These are phyloP conservation scores for Bucorvus abyssinicus DNA, from an alignment of 2,797 vertebrate genomes.

Conservation along the genomic window DNA sequence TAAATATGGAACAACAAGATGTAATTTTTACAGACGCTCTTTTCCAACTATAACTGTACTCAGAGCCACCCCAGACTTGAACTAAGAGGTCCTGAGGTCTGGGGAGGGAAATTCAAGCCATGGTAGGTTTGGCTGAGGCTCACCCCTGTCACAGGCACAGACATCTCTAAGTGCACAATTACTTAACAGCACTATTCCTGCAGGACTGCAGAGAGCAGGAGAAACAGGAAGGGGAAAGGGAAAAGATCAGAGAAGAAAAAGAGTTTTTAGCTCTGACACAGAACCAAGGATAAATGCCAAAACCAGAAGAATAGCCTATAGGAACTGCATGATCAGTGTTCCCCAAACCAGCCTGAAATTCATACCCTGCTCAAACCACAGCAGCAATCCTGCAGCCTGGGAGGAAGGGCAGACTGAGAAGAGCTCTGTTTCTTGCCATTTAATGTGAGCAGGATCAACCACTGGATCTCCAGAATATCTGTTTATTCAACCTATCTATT, in stretches of 20 bases:
- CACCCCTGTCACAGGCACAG: background rate
- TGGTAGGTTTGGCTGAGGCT: background rate
- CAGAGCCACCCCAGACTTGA: background rate
- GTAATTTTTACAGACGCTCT: constrained; percentile 47
- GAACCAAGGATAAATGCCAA: background rate
- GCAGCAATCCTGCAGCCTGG: background rate
- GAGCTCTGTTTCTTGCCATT: background rate
- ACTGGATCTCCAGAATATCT: background rate
- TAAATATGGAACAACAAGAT: constrained; percentile 67
- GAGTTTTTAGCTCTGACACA: background rate
- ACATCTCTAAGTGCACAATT: background rate
- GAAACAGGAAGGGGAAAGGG: background rate
- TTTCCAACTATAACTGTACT: background rate
- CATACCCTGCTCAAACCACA: background rate
- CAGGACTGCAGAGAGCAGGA: background rate
- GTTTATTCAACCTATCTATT: background rate
- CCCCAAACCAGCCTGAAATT: background rate
- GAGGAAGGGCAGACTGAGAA: background rate
- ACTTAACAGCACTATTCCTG: background rate
- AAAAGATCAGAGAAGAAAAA: background rate
- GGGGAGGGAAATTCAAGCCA: constrained; percentile 20
- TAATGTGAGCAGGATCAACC: background rate
- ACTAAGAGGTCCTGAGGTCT: constrained; percentile 38
- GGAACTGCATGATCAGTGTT: background rate
- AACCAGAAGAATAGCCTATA: background rate